Evolutionary conservation across 2,888 invertebrate genomes (phyloP).

Genomic region (Lobophora halterata): DNA sequence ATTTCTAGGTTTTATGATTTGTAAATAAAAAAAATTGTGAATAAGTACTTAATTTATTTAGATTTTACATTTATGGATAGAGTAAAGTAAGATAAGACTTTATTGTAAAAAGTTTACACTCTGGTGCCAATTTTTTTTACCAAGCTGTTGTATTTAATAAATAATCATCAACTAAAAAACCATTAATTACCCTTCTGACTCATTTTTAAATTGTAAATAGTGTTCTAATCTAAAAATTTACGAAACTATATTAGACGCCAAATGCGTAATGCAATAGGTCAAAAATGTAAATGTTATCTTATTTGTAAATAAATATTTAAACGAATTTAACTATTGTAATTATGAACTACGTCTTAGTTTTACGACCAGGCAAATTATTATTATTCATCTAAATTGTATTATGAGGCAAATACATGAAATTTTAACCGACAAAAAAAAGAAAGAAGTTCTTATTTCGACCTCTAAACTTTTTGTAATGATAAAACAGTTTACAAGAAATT

Average conservation of each 20-base stretch:
- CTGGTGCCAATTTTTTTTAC: conserved; percentile 26
- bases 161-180: too few relatives aligned
- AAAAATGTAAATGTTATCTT: conserved; percentile 54
- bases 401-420: conserved; percentile 11
- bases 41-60: conserved; percentile 73
- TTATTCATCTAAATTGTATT: conserved; percentile 6
- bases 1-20: conserved; percentile 51
- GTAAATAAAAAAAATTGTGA: conserved; percentile 62
- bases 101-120: conserved; percentile 24
- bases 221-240: conserved; percentile 19
- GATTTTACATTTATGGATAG: conserved; percentile 36
- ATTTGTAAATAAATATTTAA: conserved; percentile 76
- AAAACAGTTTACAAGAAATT: neutral
- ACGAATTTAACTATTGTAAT: conserved; percentile 75
- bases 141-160: too few relatives aligned
- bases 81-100: conserved; percentile 20
- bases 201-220: conserved; percentile 25
- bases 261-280: conserved; percentile 58
- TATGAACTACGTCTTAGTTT: conserved; percentile 49
- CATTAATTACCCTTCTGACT: too few relatives aligned
- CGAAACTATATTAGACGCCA: conserved; percentile 30
- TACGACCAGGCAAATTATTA: conserved; percentile 44
- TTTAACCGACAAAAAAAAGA: too few relatives aligned
- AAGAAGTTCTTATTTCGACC: too few relatives aligned
- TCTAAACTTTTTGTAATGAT: too few relatives aligned